Percentiles rank a stretch among this genome's conserved stretches.
Evolutionary conservation across 2,888 invertebrate genomes (phyloP).

Genomic region (Sarcophaga caerulescens): DNA sequence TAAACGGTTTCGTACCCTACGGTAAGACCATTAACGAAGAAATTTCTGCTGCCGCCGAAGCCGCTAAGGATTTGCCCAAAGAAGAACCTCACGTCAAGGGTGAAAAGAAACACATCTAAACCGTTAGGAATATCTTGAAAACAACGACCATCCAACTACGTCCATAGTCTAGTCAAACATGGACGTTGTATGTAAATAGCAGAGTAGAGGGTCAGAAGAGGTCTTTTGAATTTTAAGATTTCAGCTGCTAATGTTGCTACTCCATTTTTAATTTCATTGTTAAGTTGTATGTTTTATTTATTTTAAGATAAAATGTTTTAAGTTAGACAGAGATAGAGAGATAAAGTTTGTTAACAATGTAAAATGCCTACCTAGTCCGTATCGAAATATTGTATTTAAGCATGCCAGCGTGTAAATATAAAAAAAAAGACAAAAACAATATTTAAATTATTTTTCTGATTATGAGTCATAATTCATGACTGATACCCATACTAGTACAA

Average conservation of each 20-base stretch:
- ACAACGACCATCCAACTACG: not conserved
- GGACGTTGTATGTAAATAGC: not conserved
- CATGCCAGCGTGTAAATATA: constrained; percentile 43
- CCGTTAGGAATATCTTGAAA: too few relatives aligned
- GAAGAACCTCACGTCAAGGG: constrained; percentile 39
- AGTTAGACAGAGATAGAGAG: constrained; percentile 4
- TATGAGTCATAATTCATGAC: too few relatives aligned
- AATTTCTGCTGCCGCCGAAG: constrained; percentile 76
- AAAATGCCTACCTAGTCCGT: constrained; percentile 38
- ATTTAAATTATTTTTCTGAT: not conserved
- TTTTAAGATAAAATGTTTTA: constrained; percentile 13
- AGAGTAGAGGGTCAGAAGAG: not conserved
- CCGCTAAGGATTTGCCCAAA: constrained; percentile 77
- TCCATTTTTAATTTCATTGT: constrained; percentile 4
- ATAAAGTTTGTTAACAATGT: constrained; percentile 16
- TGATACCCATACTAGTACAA: too few relatives aligned
- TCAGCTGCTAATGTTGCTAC: not conserved
- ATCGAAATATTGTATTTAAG: constrained; percentile 11
- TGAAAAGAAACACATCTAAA: constrained; percentile 23
- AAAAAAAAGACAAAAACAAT: constrained; percentile 5
- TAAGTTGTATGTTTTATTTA: constrained; percentile 10
- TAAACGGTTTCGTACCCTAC: constrained; percentile 79
- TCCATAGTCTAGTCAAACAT: not conserved
- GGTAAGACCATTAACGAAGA: constrained; percentile 76
- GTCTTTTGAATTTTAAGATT: not conserved